These are phyloP conservation scores for Lochmaea capreae DNA, from an alignment of 2,888 invertebrate genomes.

Conservation along the genomic window DNA sequence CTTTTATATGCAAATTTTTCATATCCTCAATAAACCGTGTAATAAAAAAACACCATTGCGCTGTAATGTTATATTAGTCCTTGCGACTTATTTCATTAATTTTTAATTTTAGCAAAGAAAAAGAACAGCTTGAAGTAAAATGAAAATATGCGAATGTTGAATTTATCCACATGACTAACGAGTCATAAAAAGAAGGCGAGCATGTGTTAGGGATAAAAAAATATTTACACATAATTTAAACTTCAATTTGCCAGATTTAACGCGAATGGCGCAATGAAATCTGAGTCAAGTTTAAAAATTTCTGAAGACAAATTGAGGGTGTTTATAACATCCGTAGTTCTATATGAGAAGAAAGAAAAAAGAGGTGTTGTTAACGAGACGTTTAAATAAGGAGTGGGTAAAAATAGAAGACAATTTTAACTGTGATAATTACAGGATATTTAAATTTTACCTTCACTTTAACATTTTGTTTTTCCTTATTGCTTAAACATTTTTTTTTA, in stretches of 20 bases:
- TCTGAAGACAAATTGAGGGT: conserved; percentile 6
- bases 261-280: conserved; percentile 36
- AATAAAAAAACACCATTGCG: too few relatives aligned
- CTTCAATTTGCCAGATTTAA: conserved; percentile 43
- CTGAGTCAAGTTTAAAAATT: conserved; percentile 7
- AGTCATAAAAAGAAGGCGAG: conserved; percentile 21
- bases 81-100: not conserved
- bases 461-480: too few relatives aligned
- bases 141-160: conserved; percentile 24
- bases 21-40: too few relatives aligned
- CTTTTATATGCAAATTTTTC: too few relatives aligned
- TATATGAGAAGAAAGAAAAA: not conserved
- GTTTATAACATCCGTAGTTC: conserved; percentile 7
- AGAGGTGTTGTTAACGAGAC: not conserved
- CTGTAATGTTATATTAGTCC: not conserved
- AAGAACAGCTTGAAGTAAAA: not conserved
- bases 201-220: conserved; percentile 37
- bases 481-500: too few relatives aligned
- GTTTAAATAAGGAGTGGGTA: not conserved
- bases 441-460: too few relatives aligned
- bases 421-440: too few relatives aligned
- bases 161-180: conserved; percentile 29
- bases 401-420: not conserved
- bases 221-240: conserved; percentile 40
- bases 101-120: conserved; percentile 9